phyloP scores from a whole-genome alignment of 2,113 vertebrate species.

The Daphoenositta chrysoptera region DNA sequence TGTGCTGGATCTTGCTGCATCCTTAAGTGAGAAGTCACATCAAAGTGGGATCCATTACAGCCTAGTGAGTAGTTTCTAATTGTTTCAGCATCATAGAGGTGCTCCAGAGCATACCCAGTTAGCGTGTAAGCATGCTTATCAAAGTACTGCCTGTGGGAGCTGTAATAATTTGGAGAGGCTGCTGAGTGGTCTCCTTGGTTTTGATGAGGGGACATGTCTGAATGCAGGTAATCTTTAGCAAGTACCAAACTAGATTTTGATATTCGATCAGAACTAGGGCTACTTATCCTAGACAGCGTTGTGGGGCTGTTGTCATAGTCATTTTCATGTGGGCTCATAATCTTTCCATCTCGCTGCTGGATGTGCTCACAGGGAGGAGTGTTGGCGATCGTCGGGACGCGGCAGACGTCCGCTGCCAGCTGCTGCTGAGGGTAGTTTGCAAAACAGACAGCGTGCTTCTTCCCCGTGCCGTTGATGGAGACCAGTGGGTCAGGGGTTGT shows the following conservation, averaged over 20 bases:
- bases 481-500: conserved; percentile 73
- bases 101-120: conserved; percentile 91
- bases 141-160: conserved; percentile 85
- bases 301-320: conserved; percentile 86
- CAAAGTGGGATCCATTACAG: conserved; percentile 86
- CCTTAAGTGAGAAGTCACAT: conserved; percentile 90
- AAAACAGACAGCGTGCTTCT: conserved; percentile 82
- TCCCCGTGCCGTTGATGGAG: conserved; percentile 83
- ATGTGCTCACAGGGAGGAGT: conserved; percentile 81
- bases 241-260: conserved; percentile 80
- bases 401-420: conserved; percentile 78
- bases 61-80: conserved; percentile 88
- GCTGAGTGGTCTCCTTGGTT: conserved; percentile 77
- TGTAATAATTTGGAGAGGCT: conserved; percentile 85
- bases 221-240: conserved; percentile 88
- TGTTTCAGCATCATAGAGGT: conserved; percentile 90
- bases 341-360: conserved; percentile 80
- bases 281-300: conserved; percentile 85
- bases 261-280: conserved; percentile 84
- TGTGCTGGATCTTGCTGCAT: conserved; percentile 87
- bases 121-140: conserved; percentile 93
- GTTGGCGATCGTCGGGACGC: conserved; percentile 68
- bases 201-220: conserved; percentile 84
- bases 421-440: conserved; percentile 80
- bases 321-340: conserved; percentile 79